These are phyloP conservation scores for Caenorhabditis angaria DNA, from an alignment of 2,888 invertebrate species.

Conservation along the genomic window DNA sequence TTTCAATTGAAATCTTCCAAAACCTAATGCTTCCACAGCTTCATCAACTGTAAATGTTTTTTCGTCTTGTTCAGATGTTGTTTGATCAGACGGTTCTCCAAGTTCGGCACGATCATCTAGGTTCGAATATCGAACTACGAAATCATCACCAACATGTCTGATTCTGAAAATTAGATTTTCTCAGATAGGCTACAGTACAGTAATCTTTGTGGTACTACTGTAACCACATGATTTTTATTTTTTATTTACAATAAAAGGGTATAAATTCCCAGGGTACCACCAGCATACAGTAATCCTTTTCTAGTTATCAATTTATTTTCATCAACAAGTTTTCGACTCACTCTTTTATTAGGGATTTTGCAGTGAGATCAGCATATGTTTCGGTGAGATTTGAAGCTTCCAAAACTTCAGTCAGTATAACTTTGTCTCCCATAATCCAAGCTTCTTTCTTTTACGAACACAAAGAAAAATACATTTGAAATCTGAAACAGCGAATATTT, in stretches of 20 bases:
- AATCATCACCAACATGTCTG: constrained; percentile 55
- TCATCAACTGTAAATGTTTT: constrained; percentile 74
- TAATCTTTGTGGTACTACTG: background rate
- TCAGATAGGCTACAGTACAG: no score
- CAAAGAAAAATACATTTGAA: background rate
- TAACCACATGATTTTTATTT: background rate
- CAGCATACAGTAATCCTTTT: background rate
- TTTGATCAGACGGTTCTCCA: constrained; percentile 39
- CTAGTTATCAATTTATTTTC: background rate
- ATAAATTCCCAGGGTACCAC: no score
- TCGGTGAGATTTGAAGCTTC: constrained; percentile 71
- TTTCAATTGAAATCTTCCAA: constrained; percentile 75
- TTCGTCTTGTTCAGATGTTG: constrained; percentile 32
- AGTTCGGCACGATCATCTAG: constrained; percentile 50
- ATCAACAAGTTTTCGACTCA: constrained; percentile 33
- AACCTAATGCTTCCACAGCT: constrained; percentile 75
- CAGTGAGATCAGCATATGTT: constrained; percentile 67
- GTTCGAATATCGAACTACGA: constrained; percentile 53
- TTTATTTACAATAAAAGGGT: background rate
- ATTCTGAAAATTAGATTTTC: no score
- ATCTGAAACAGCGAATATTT: background rate
- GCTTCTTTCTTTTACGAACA: background rate
- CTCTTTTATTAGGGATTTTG: constrained; percentile 65
- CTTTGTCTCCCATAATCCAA: constrained; percentile 66
- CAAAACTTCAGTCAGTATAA: constrained; percentile 69